Base-by-base conservation (phyloP, 2,797 vertebrate species). In the Notoglanidium macrostoma region DNA sequence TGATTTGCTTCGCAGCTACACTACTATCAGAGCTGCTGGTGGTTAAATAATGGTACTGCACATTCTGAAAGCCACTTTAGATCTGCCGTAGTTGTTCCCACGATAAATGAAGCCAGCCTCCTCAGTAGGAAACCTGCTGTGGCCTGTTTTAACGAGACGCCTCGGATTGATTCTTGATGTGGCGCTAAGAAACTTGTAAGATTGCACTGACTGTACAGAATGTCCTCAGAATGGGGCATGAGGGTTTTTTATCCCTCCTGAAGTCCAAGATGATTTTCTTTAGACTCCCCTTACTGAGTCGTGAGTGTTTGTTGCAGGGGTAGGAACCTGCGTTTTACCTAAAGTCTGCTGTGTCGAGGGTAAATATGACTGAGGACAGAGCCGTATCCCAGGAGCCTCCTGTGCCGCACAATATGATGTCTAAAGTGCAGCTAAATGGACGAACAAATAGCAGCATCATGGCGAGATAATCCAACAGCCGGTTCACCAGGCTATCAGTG, bases 381-480 rank as follows among this genome's bases (percentile, higher is more conserved):
- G 46, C 21, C 21, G 3, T 83, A 67, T 83, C 44, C 40, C 61
- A 11, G 61, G 40, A 51, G 0, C 61, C 17, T 54, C n/a, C 61
- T 51, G 81, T 51, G 46, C 44, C 6, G 15, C 61, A 23, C 81
- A 68, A 54, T 83, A 68, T 83, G 81, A 46, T 68, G 63, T 54
- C 81, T 83, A 54, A 54, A 83, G 63, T 83, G 81, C 63, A 68
- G 63, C 81, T 83, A 54, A 83, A 67, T 49, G 81, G 40, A 29
- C 61, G 9, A 49, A 51, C 63, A 51, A 83, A 83, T 67, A 68
- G 63, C 61, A 68, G 61, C 26, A 83, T 29, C 61, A 83, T 83
- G 63, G 81, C 54, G 81, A 32, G 63, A 83, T 51, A 83, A 83
- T 68, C 29, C 46, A 83, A 26, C 81, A 54, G 19, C 9, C 12